Evolutionary conservation across 2,113 vertebrate species (phyloP), one percentile per base, ranked within the genome.

Genomic region (Megaleporinus macrocephalus): DNA sequence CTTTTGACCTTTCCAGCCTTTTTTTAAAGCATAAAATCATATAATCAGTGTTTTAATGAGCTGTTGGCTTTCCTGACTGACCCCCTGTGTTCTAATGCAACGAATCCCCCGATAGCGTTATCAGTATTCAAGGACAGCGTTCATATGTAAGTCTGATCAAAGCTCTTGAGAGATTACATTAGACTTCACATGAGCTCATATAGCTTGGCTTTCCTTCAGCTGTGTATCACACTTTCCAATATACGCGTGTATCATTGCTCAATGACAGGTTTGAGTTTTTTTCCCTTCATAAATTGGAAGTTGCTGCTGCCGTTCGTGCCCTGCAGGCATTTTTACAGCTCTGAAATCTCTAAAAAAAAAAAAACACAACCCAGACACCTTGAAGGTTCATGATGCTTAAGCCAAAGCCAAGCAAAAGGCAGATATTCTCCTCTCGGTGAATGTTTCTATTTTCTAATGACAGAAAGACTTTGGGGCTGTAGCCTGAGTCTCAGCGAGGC

Each of bases 271-370:
- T 36, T 69, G 63, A 69, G n/a, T 55, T 59, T 69, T 69, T 59
- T 69, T 69, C 36, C 29, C 51, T 79, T 36, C 27, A 9, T 53
- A 69, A 69, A 79, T 16, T 70, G 41, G 27, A 79, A 57, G 30
- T 15, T 5, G 15, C 33, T 47, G 14, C 55, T 76, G n/a, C 13
- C 30, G 18, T 76, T 65, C 62, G 16, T 66, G 36, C 22, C 24
- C 59, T 76, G 33, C 44, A 30, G 59, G 59, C 36, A 44, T 26
- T 47, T 76, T 29, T 76, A 47, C 59, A 29, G 74, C 24, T 76
- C n/a, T 0, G 1, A 68, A 68, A 36, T 9, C 29, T 59, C 22
- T n/a, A 0, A 20, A 15, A 33, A 6, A 36, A 33, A 33, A 36
- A 66, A 66, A 66, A 15, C n/a, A n/a, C n/a, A n/a, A n/a, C n/a